Evolutionary conservation across 2,888 invertebrate species (phyloP).

Genomic region (Tiliacea citrago): DNA sequence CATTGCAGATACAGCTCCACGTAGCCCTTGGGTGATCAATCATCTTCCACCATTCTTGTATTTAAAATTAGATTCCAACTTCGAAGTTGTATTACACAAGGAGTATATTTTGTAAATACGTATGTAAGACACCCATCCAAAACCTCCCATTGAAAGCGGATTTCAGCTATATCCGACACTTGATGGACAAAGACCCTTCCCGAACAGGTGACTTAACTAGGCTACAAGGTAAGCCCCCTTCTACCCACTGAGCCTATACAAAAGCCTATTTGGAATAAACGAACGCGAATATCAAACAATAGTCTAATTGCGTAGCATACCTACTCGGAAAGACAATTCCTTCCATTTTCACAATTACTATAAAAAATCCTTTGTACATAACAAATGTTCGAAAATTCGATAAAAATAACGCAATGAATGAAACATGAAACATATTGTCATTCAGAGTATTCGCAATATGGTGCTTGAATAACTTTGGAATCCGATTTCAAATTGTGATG

Average conservation of each 20-base stretch:
- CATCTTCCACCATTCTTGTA: too few relatives aligned
- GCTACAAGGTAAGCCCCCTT: slow-evolving; percentile 21
- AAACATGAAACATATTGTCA: not conserved
- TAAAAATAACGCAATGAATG: not conserved
- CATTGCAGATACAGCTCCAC: too few relatives aligned
- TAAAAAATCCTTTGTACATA: not conserved
- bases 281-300: slow-evolving; percentile 1
- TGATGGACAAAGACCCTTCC: slow-evolving; percentile 22
- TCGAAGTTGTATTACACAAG: too few relatives aligned
- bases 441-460: not conserved
- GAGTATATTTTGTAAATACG: too few relatives aligned
- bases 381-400: not conserved
- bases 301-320: not conserved
- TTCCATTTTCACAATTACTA: not conserved
- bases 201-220: slow-evolving; percentile 13
- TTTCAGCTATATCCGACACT: slow-evolving; percentile 35
- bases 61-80: too few relatives aligned
- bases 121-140: too few relatives aligned
- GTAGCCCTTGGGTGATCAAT: too few relatives aligned
- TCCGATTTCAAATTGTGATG: not conserved
- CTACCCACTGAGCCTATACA: not conserved
- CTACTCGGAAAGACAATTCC: not conserved
- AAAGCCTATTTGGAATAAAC: slow-evolving; percentile 15
- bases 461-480: not conserved
- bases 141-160: not conserved